Evolutionary conservation across 92 coral and sea anemone genomes (phyloP).

Genomic region (Epizoanthus ramosus): DNA sequence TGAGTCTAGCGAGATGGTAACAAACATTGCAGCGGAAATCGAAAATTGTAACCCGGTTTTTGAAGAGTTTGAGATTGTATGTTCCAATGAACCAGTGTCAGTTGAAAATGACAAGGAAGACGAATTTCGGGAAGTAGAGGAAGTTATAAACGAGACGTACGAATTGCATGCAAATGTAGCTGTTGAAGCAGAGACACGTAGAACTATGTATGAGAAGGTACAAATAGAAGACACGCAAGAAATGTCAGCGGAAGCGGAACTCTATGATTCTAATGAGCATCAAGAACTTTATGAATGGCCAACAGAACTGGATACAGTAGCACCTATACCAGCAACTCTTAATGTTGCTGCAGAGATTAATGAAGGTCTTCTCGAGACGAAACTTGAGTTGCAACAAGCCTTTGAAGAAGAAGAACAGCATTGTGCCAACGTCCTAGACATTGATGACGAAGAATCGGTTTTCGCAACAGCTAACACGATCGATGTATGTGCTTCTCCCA

Average conservation of each 20-base stretch:
- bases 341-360: too few relatives aligned
- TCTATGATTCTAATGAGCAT: too few relatives aligned
- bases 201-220: slow-evolving; percentile 11
- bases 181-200: slow-evolving; percentile 30
- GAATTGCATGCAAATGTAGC: not conserved
- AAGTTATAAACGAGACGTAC: not conserved
- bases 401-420: too few relatives aligned
- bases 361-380: too few relatives aligned
- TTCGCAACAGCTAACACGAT: not conserved
- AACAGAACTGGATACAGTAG: too few relatives aligned
- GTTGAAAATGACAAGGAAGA: slow-evolving; percentile 1
- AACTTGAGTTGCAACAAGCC: too few relatives aligned
- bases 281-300: too few relatives aligned
- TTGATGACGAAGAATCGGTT: not conserved
- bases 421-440: too few relatives aligned
- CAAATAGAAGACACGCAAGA: slow-evolving; percentile 3
- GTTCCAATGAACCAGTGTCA: not conserved
- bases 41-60: slow-evolving; percentile 1
- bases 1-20: slow-evolving; percentile 10
- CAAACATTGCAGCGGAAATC: not conserved
- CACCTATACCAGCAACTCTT: too few relatives aligned
- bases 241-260: slow-evolving; percentile 15
- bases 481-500: not conserved
- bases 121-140: slow-evolving; percentile 12
- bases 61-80: not conserved